Conservation (phyloP, 2,888 invertebrate genomes). For the Phyllotreta striolata region DNA sequence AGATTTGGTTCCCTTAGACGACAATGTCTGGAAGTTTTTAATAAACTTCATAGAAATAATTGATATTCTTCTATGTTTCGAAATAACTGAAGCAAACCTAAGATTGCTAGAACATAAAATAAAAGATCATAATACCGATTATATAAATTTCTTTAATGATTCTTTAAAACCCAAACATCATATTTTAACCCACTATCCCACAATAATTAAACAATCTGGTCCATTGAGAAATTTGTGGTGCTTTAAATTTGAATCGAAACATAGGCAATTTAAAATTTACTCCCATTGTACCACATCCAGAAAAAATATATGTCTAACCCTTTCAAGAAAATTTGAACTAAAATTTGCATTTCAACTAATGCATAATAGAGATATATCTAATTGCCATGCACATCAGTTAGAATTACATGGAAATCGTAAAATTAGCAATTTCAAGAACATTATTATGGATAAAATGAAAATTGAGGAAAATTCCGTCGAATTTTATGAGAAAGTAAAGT, state of each 20-base stretch:
- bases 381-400: no score
- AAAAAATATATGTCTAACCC: conserved; percentile 46
- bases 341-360: no score
- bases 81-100: conserved; percentile 27
- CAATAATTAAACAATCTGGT: conserved; percentile 33
- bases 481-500: no score
- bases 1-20: conserved; percentile 45
- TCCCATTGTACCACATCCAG: conserved; percentile 44
- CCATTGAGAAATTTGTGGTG: conserved; percentile 35
- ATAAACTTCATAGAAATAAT: conserved; percentile 44
- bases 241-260: conserved; percentile 45
- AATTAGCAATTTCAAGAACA: no score
- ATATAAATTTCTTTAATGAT: conserved; percentile 39
- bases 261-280: conserved; percentile 45
- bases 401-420: no score
- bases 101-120: conserved; percentile 31
- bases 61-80: conserved; percentile 41
- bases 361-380: no score
- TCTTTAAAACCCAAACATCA: conserved; percentile 47
- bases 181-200: conserved; percentile 44
- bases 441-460: no score
- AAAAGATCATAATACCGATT: conserved; percentile 36
- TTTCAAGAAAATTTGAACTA: no score
- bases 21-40: conserved; percentile 44
- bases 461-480: no score